phyloP scores from a whole-genome alignment of 2,113 vertebrate genomes.

The Hyperoodon ampullatus region DNA sequence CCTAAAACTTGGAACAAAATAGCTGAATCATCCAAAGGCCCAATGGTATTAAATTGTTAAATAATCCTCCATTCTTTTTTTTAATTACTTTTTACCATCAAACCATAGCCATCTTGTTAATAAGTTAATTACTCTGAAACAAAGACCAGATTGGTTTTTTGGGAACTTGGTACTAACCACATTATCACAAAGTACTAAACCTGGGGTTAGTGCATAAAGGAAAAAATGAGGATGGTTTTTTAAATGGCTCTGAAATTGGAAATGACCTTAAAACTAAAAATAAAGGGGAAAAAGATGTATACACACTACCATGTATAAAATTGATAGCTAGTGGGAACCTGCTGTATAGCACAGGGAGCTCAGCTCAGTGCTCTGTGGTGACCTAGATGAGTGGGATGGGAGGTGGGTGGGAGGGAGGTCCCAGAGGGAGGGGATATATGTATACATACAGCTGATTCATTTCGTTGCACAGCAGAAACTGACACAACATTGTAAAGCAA shows the following conservation, averaged over 20 bases:
- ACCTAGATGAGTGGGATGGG: too few species aligned
- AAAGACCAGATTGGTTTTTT: neutral
- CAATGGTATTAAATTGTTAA: neutral
- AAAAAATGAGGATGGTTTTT: neutral
- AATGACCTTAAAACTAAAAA: constrained; percentile 35
- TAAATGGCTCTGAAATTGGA: neutral
- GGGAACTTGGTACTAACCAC: neutral
- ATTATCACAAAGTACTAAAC: neutral
- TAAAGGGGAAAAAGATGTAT: neutral
- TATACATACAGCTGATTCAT: too few species aligned
- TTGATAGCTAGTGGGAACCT: too few species aligned
- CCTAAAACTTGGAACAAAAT: constrained; percentile 19
- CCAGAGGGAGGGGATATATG: too few species aligned
- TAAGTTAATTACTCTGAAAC: constrained; percentile 56
- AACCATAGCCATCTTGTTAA: constrained; percentile 14
- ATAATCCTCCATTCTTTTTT: neutral
- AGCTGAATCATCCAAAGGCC: neutral
- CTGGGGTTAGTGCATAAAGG: neutral
- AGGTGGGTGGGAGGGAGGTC: too few species aligned
- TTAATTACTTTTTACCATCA: neutral
- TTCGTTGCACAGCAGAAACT: too few species aligned
- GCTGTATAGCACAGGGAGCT: too few species aligned
- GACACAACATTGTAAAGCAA: too few species aligned
- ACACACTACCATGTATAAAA: too few species aligned
- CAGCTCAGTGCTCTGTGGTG: too few species aligned